Evolutionary conservation across 1,140 invertebrate species (phyloP).

Genomic region (Achatina immaculata): DNA sequence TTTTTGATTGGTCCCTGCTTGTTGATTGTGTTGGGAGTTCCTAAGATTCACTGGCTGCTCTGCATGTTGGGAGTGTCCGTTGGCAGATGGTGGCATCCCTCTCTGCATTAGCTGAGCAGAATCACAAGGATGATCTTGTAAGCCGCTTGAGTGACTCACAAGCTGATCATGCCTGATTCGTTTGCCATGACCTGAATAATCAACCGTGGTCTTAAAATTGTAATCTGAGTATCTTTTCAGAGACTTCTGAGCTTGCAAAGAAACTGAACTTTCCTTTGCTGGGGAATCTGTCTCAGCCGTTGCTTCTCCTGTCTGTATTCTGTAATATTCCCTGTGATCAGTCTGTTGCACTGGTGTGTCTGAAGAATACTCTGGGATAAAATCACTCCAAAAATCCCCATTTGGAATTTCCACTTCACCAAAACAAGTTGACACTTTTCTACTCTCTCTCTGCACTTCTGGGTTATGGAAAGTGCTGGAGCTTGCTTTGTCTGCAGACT

Average conservation of each 20-base stretch:
- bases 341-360: background rate
- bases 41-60: background rate
- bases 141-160: no score
- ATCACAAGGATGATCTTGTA: background rate
- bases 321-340: background rate
- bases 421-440: background rate
- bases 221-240: background rate
- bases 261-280: background rate
- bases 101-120: background rate
- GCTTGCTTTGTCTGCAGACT: background rate
- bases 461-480: background rate
- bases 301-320: background rate
- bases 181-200: background rate
- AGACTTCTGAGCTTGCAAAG: background rate
- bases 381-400: constrained; percentile 54
- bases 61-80: background rate
- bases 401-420: constrained; percentile 43
- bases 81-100: background rate
- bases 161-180: background rate
- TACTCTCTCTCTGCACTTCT: background rate
- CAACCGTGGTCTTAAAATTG: background rate
- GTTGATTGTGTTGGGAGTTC: background rate
- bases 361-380: constrained; percentile 33
- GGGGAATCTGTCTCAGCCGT: background rate
- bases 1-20: background rate